Percentiles rank a stretch among this genome's conserved stretches.
These are phyloP conservation scores for Saccostrea echinata DNA, from an alignment of 1,140 invertebrate species.

Conservation along the genomic window DNA sequence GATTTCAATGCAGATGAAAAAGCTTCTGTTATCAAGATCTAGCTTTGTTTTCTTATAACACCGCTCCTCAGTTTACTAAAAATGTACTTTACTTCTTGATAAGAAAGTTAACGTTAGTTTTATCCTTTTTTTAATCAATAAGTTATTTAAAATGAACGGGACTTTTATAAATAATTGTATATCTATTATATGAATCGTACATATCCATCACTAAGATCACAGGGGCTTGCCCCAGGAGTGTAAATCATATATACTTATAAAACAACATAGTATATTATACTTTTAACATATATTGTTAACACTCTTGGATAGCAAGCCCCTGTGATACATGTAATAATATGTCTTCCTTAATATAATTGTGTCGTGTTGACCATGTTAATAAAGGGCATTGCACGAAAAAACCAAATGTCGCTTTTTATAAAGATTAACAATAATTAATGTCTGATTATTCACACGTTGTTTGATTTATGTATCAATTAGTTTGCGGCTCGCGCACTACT, in stretches of 20 bases:
- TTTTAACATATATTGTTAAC: too few relatives aligned
- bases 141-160: neutral
- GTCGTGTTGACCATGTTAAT: neutral
- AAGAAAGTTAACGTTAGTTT: neutral
- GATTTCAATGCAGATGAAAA: too few relatives aligned
- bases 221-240: too few relatives aligned
- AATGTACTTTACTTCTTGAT: neutral
- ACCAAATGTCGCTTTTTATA: neutral
- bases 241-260: too few relatives aligned
- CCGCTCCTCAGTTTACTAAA: neutral
- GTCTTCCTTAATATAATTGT: neutral
- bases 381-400: neutral
- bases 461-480: constrained; percentile 33
- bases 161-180: neutral
- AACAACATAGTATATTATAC: too few relatives aligned
- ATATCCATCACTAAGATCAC: neutral
- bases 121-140: neutral
- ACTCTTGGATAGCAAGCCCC: too few relatives aligned
- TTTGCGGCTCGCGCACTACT: neutral
- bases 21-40: too few relatives aligned
- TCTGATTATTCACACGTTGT: neutral
- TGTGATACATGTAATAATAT: neutral
- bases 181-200: neutral
- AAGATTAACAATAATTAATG: constrained; percentile 21
- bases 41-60: neutral